phyloP scores from a whole-genome alignment of 1,140 invertebrate genomes.

The Holotrichia oblita region DNA sequence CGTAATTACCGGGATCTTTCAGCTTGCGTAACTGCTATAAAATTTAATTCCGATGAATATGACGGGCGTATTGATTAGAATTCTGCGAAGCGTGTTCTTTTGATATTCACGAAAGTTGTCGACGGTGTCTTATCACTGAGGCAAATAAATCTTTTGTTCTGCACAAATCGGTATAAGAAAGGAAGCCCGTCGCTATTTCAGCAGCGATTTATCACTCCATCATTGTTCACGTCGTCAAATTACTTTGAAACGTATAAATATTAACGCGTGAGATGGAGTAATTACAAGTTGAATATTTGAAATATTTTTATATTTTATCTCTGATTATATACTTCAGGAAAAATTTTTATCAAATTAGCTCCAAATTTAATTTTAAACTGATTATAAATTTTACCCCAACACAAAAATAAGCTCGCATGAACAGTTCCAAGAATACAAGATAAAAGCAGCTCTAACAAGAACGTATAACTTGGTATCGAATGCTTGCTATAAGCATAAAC shows the following conservation, averaged over 20 bases:
- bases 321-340: no score
- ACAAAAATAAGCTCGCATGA: no score
- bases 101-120: background rate
- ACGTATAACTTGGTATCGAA: no score
- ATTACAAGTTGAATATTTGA: background rate
- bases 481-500: no score
- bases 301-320: no score
- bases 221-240: constrained; percentile 1
- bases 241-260: background rate
- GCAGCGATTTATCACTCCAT: background rate
- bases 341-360: no score
- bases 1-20: background rate
- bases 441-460: no score
- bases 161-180: background rate
- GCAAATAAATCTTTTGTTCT: constrained; percentile 1
- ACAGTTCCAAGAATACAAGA: no score
- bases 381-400: no score
- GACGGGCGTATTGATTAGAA: background rate
- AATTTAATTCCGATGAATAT: constrained; percentile 8
- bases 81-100: background rate
- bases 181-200: background rate
- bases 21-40: background rate
- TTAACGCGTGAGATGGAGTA: background rate
- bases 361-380: no score
- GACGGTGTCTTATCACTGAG: background rate